phyloP scores from a whole-genome alignment of 23 tunicate species.

The Clavelina lepadiformis region DNA sequence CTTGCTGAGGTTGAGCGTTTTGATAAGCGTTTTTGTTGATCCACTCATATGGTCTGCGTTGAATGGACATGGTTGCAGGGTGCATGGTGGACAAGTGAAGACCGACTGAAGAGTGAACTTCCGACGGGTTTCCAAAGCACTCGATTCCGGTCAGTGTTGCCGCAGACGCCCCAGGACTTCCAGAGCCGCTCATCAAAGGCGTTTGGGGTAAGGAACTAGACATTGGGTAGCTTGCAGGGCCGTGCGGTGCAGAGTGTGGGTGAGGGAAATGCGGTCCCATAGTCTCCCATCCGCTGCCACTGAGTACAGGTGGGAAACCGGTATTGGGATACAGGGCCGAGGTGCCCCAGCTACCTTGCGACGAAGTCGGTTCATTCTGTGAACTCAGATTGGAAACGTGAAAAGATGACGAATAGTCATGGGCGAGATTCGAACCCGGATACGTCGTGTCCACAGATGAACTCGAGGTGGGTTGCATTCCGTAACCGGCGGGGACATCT shows the following conservation, averaged over 20 bases:
- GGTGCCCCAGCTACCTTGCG: slow-evolving; percentile 35
- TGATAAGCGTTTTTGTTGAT: slow-evolving; percentile 82
- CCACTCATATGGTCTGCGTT: slow-evolving; percentile 84
- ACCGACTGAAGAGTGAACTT: slow-evolving; percentile 8
- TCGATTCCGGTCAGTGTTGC: slow-evolving; percentile 32
- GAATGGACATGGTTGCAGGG: slow-evolving; percentile 18
- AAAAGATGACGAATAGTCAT: slow-evolving; percentile 34
- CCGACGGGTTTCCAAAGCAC: slow-evolving; percentile 34
- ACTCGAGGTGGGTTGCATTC: neutral
- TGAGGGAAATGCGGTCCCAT: neutral
- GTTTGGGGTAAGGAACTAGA: slow-evolving; percentile 7
- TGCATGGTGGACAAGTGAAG: slow-evolving; percentile 20
- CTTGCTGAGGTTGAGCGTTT: slow-evolving; percentile 68
- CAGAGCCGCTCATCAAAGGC: slow-evolving; percentile 8
- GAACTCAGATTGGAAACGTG: slow-evolving; percentile 12
- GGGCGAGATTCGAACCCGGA: slow-evolving; percentile 15
- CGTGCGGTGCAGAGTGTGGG: slow-evolving; percentile 4
- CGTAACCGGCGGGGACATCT: slow-evolving; percentile 9
- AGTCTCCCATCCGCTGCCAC: slow-evolving; percentile 38
- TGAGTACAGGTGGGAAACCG: slow-evolving; percentile 26
- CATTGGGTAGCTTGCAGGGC: neutral
- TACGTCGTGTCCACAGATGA: slow-evolving; percentile 10
- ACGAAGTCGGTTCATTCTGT: slow-evolving; percentile 6
- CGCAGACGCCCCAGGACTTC: slow-evolving; percentile 23
- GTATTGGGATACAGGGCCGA: slow-evolving; percentile 19